Base-by-base conservation (phyloP, 2,797 vertebrate genomes). In the Allobates femoralis region DNA sequence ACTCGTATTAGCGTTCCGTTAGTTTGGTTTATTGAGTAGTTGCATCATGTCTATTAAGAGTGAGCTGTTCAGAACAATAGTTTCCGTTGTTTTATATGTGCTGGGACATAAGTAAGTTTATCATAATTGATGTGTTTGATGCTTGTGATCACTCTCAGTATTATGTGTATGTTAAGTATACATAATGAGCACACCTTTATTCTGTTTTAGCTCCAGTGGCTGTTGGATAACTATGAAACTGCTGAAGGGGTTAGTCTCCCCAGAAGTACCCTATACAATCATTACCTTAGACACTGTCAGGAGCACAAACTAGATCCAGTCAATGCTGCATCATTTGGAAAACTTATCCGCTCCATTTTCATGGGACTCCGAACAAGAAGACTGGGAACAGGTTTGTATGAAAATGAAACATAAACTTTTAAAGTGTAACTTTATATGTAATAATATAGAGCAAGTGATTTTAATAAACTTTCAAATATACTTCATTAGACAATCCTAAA, bases 161-260 rank as follows among this genome's bases (percentile, higher is more conserved):
- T 34, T 62, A 19, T 30, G 15, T 66, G 7, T 18, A 3, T 58
- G 5, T 90, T 85, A 90, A 89, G 87, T 41, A 88, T 89, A 46
- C 6, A 46, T 46, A 46, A 46, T 46, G 69, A 87, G 67, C 90
- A 14, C 92, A 86, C 55, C 6, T 83, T 46, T 56, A 91, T 86
- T 91, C 82, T 90, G 75, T 87, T 90, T 81, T 85, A 96, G 95
- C 95, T 96, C 88, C 95, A 96, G 6, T 96, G 95, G 95, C 93
- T 96, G 87, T 91, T 96, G 93, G 95, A 96, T 91, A 96, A 96
- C 92, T 96, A 96, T 34, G 95, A 96, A 93, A 96, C 95, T 79
- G 95, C 95, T 91, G 95, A 96, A 93, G 95, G 95, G 90, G 95
- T 96, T 86, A 95, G 95, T 77, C 95, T 96, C 67, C 95, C 95